phyloP scores from a whole-genome alignment of 2,113 vertebrate genomes.

The Sphyrna mokarran region DNA sequence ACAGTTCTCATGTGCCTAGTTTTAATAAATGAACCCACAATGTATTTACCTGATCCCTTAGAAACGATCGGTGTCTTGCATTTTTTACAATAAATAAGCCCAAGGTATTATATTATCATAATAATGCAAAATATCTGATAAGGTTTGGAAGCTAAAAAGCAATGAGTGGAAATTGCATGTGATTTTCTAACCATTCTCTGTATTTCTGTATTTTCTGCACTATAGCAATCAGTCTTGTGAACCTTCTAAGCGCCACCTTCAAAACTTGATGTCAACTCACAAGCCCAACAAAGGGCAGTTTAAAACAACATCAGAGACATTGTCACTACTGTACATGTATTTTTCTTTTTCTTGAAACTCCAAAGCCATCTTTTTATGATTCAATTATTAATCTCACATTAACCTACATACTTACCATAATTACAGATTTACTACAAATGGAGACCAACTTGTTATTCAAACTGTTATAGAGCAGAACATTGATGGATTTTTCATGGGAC shows the following conservation, averaged over 20 bases:
- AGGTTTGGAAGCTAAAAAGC: not conserved
- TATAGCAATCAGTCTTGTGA: not conserved
- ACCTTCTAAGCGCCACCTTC: not conserved
- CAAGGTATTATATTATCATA: too few species aligned
- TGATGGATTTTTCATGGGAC: conserved; percentile 21
- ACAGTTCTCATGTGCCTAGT: too few species aligned
- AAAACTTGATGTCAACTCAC: not conserved
- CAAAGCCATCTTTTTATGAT: not conserved
- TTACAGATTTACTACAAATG: conserved; percentile 32
- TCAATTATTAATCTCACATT: not conserved
- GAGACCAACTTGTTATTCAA: not conserved
- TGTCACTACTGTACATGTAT: not conserved
- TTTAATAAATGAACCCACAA: too few species aligned
- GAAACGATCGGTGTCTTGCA: too few species aligned
- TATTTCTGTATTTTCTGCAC: not conserved
- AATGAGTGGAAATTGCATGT: not conserved
- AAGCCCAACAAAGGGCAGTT: not conserved
- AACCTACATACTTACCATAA: not conserved
- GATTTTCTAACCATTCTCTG: not conserved
- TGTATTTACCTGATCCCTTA: too few species aligned
- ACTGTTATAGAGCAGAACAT: conserved; percentile 13
- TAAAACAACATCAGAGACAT: not conserved
- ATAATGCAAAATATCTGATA: too few species aligned
- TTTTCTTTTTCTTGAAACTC: not conserved
- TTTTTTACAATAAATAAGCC: too few species aligned